phyloP scores from a whole-genome alignment of 2,113 vertebrate species.

The Benthochromis sp. region DNA sequence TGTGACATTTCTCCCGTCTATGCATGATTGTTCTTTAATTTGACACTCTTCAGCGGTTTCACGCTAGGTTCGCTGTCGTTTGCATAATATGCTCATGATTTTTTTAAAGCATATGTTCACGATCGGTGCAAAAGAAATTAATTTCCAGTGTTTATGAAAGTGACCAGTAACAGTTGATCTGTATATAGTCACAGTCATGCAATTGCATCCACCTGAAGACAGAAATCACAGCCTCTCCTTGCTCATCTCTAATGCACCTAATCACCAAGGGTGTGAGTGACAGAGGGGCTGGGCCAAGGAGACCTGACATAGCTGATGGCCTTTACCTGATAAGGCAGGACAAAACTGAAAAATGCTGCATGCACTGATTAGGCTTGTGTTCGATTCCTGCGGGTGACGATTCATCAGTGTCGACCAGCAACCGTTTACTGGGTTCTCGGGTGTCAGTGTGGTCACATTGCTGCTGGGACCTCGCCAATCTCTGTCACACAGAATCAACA shows the following conservation, averaged over 20 bases:
- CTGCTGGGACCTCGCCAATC: conserved; percentile 64
- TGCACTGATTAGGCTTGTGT: conserved; percentile 63
- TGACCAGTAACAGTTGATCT: neutral
- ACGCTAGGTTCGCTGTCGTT: neutral
- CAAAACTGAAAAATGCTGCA: conserved; percentile 73
- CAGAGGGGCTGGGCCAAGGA: conserved; percentile 31
- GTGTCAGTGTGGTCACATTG: conserved; percentile 63
- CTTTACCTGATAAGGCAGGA: conserved; percentile 57
- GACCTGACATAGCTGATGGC: conserved; percentile 49
- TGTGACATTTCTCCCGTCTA: neutral
- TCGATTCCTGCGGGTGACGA: conserved; percentile 58
- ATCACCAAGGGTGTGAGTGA: conserved; percentile 35
- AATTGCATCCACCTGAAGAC: neutral
- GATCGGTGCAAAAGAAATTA: neutral
- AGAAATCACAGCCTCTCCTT: neutral
- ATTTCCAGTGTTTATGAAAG: neutral
- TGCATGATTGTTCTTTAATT: neutral
- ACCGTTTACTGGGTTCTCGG: conserved; percentile 42
- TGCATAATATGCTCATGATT: neutral
- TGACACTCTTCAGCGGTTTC: neutral
- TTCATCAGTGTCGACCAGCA: conserved; percentile 67
- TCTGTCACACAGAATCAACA: conserved; percentile 55
- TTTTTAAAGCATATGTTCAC: neutral
- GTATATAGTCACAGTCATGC: neutral
- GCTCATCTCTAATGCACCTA: conserved; percentile 41